A percentile compares a stretch with the other conserved stretches of the same genome.
phyloP scores from a whole-genome alignment of 2,888 invertebrate species.

The Labia minor region DNA sequence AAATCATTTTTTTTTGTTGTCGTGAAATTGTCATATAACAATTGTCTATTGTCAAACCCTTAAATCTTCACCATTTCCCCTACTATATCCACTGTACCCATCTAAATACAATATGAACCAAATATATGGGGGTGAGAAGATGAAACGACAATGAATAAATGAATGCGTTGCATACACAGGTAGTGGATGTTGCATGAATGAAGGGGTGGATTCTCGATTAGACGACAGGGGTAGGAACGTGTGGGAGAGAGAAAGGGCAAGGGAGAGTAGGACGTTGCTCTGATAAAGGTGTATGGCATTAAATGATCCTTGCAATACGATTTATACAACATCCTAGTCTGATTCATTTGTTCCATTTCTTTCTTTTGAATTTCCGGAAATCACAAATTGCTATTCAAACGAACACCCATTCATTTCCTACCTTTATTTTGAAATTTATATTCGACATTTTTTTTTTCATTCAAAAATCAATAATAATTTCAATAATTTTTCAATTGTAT shows the following conservation, averaged over 20 bases:
- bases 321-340: slow-evolving; percentile 13
- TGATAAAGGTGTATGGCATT: not conserved
- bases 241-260: too few species aligned
- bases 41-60: not conserved
- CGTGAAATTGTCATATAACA: slow-evolving; percentile 1
- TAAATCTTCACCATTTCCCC: not conserved
- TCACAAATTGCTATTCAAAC: not conserved
- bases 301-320: slow-evolving; percentile 6
- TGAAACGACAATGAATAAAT: slow-evolving; percentile 13
- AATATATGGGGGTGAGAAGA: not conserved
- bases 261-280: too few species aligned
- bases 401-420: not conserved
- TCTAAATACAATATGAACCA: not conserved
- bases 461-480: too few species aligned
- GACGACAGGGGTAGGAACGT: too few species aligned
- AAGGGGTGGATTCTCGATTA: not conserved
- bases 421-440: not conserved
- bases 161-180: not conserved
- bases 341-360: slow-evolving; percentile 13
- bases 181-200: not conserved
- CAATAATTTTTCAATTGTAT: too few species aligned
- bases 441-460: too few species aligned
- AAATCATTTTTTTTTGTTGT: not conserved
- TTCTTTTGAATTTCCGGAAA: slow-evolving; percentile 13
- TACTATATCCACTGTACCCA: too few species aligned